phyloP scores from a whole-genome alignment of 2,113 vertebrate species.

The Dipodomys ordii region DNA sequence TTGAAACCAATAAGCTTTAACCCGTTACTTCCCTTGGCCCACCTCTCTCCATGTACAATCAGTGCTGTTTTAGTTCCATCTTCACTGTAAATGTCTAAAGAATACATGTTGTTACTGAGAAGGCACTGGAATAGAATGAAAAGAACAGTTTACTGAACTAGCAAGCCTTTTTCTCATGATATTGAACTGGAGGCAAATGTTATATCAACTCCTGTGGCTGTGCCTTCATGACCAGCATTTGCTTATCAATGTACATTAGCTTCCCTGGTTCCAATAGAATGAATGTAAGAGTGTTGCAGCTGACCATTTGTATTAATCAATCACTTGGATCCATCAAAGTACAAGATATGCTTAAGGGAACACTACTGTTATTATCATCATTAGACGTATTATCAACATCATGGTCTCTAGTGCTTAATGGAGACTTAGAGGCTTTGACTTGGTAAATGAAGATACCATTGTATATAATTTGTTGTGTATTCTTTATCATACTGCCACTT shows the following conservation, averaged over 20 bases:
- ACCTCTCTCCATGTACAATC: background rate
- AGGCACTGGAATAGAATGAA: background rate
- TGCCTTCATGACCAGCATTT: background rate
- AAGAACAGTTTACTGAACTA: background rate
- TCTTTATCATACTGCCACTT: background rate
- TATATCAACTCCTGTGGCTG: background rate
- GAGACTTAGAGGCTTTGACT: slow-evolving; percentile 1
- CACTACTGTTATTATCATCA: background rate
- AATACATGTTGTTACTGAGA: background rate
- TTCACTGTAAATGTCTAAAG: background rate
- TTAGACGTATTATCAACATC: background rate
- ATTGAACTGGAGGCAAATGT: background rate
- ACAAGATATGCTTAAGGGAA: background rate
- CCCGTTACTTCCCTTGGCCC: background rate
- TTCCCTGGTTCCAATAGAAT: background rate
- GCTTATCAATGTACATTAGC: background rate
- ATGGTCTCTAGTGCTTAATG: background rate
- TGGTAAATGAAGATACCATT: background rate
- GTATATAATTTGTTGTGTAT: background rate
- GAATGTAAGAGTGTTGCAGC: background rate
- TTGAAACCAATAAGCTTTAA: background rate
- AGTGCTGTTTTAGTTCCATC: background rate
- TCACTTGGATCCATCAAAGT: background rate
- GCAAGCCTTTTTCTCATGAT: background rate
- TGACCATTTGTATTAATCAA: background rate